Evolutionary conservation across 2,113 vertebrate genomes (phyloP).

Genomic region (Proterorhinus semilunaris): DNA sequence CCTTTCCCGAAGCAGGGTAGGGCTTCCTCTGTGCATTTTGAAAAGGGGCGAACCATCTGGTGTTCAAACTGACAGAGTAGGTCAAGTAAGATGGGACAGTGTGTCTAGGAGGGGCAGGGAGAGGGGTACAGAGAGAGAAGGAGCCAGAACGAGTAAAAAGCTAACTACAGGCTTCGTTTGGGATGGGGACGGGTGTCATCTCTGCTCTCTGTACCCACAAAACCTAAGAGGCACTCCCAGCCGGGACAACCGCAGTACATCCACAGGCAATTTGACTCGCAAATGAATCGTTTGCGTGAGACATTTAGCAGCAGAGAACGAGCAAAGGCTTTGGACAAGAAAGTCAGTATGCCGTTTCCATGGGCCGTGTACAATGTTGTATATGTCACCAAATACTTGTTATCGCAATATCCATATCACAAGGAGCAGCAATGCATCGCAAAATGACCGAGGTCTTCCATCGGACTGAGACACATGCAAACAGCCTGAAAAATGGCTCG

Average conservation of each 20-base stretch:
- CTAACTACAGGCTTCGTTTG: constrained; percentile 62
- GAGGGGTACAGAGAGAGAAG: background rate
- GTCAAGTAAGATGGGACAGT: constrained; percentile 32
- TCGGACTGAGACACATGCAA: too few species aligned
- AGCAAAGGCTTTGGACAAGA: background rate
- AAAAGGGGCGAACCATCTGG: constrained; percentile 72
- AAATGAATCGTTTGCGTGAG: background rate
- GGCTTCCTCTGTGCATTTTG: constrained; percentile 57
- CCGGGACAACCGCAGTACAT: constrained; percentile 45
- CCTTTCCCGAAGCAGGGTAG: constrained; percentile 37
- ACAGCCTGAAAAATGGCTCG: too few species aligned
- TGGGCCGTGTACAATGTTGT: too few species aligned
- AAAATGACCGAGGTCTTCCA: too few species aligned
- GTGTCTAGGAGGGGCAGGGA: background rate
- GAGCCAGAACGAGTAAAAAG: background rate
- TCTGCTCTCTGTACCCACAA: constrained; percentile 25
- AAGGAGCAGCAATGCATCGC: too few species aligned
- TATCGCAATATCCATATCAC: too few species aligned
- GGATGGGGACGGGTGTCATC: constrained; percentile 65
- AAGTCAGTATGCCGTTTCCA: background rate
- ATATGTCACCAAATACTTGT: too few species aligned
- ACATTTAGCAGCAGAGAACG: background rate
- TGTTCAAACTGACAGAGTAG: constrained; percentile 57
- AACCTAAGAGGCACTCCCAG: constrained; percentile 51
- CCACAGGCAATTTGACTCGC: constrained; percentile 19